phyloP scores from a whole-genome alignment of 2,797 vertebrate species.

The Melanotaenia pygmaea region DNA sequence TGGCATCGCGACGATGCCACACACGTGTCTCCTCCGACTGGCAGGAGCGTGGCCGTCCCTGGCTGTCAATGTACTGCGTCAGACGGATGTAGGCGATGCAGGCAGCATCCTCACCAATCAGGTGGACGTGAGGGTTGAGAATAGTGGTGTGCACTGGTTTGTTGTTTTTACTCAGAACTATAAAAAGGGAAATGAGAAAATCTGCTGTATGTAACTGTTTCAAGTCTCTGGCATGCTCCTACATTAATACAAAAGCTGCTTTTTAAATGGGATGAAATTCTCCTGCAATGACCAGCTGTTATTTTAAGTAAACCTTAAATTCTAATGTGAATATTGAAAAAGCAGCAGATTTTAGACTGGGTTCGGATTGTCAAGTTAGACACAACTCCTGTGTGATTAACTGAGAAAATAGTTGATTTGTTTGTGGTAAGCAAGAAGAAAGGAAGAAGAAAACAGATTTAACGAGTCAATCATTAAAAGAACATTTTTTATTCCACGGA shows the following conservation, averaged over 20 bases:
- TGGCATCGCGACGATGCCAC: conserved; percentile 97
- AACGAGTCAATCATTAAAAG: background rate
- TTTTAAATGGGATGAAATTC: too few relatives aligned
- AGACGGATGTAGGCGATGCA: conserved; percentile 99
- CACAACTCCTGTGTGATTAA: too few relatives aligned
- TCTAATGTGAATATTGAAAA: too few relatives aligned
- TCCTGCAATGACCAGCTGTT: background rate
- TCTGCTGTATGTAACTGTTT: background rate
- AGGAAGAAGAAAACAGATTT: background rate
- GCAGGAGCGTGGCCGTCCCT: conserved; percentile 95
- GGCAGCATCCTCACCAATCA: conserved; percentile 97
- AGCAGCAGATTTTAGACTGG: background rate
- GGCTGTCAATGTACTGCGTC: conserved; percentile 96
- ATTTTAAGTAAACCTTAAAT: background rate
- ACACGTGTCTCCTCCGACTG: conserved; percentile 98
- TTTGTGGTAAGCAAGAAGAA: too few relatives aligned
- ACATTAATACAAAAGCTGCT: background rate
- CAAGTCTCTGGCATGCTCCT: background rate
- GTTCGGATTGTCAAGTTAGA: background rate
- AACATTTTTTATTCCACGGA: background rate
- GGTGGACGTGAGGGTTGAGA: conserved; percentile 97
- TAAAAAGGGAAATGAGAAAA: background rate
- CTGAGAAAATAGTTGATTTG: background rate
- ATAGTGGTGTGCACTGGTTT: conserved; percentile 99
- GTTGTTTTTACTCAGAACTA: conserved; percentile 99